Conservation (phyloP, 2,113 vertebrate species). For the Phainopepla nitens region DNA sequence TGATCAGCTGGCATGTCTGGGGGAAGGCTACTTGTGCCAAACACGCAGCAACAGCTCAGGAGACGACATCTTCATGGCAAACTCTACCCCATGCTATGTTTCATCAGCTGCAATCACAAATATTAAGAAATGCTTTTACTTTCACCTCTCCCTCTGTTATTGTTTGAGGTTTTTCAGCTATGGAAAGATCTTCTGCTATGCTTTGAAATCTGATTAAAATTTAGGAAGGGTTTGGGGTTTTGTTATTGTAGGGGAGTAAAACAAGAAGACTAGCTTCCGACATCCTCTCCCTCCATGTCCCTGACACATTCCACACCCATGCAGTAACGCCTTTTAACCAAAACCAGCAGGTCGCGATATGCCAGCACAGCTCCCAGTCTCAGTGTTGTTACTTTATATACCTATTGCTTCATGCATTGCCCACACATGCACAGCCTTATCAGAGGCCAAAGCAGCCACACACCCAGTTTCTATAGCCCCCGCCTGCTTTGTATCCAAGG, state of each 20-base stretch:
- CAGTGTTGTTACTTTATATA: neutral
- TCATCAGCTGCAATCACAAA: neutral
- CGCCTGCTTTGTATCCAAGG: conserved; percentile 40
- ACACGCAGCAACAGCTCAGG: neutral
- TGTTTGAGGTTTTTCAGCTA: conserved; percentile 38
- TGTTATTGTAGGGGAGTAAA: conserved; percentile 8
- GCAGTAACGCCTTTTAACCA: conserved; percentile 12
- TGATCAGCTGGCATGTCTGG: rapidly evolving
- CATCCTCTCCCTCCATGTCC: neutral
- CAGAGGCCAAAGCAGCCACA: conserved; percentile 24
- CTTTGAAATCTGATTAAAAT: conserved; percentile 49
- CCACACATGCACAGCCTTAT: conserved; percentile 21
- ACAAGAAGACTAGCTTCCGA: conserved; percentile 5
- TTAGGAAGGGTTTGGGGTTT: neutral
- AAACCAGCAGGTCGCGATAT: neutral
- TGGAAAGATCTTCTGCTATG: conserved; percentile 38
- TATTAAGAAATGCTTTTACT: neutral
- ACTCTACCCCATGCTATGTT: neutral
- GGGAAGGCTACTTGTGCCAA: neutral
- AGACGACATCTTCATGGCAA: neutral
- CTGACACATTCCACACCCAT: conserved; percentile 32
- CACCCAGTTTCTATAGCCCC: conserved; percentile 42
- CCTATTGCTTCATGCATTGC: conserved; percentile 20
- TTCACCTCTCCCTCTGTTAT: conserved; percentile 29
- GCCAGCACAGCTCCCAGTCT: neutral